Evolutionary conservation across 2,113 vertebrate genomes (phyloP).

Genomic region (cat (Felis catus)): F.catus_Fca126_mat1.0 CM031420.1:2443501-2444000

Average conservation of each 20-base stretch:
- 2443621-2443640: not conserved
- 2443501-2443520: not conserved
- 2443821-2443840: not conserved
- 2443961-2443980: rapidly evolving
- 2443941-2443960: rapidly evolving
- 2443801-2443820: not conserved
- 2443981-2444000: not conserved
- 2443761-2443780: rapidly evolving
- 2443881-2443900: not conserved
- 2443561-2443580: not conserved
- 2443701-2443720: rapidly evolving
- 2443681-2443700: not conserved
- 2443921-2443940: rapidly evolving
- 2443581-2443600: too few species aligned
- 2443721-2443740: rapidly evolving
- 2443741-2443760: not conserved
- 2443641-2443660: not conserved
- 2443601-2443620: not conserved
- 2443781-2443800: not conserved
- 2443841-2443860: not conserved
- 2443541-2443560: rapidly evolving
- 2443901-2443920: not conserved
- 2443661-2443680: not conserved
- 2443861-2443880: not conserved
- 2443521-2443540: rapidly evolving